Base-by-base conservation (phyloP, 2,888 invertebrate genomes). In the Thera britannica region DNA sequence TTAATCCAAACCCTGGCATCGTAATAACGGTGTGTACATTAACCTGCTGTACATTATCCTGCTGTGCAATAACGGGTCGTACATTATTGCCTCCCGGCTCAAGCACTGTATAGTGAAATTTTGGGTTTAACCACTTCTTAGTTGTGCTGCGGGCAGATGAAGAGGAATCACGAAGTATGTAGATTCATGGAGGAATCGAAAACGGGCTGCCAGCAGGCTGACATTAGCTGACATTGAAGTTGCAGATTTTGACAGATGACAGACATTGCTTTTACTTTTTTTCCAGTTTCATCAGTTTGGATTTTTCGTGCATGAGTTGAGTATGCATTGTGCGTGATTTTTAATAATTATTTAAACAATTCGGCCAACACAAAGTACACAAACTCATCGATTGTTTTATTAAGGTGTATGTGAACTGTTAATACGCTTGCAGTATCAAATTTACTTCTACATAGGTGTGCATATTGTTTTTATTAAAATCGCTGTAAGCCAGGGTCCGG, bases 401-500 rank as follows among this genome's bases (percentile, higher is more conserved):
- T 5, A 34, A 23, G 49, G 56, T 49, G 41, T 57, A 8, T 57
- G 5, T 23, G 38, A 57, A 62, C n/a, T 56, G n/a, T 49, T 4
- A 38, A 34, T 60, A 57, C 2, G n/a, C 6, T 23, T 61, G 7
- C 61, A 51, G 38, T 36, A 7, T 49, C 38, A 11, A 41, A 49
- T 57, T n/a, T 49, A 7, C 62, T 55, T 12, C 36, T 48, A 51
- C 12, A 44, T 41, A 67, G 58, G 58, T 62, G 38, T 46, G 62
- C 36, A 1, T 44, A 54, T 52, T 34, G 23, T 5, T n/a, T 38
- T 52, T 52, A 62, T 0, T 54, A 54, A 54, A 48, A 8, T 46
- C 48, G 48, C 48, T 58, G 11, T 23, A 60, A 61, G 34, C 12
- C 52, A 62, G 62, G 58, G 38, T 67, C 57, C 61, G 61, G 52